Base-by-base conservation (phyloP, 2,113 vertebrate genomes). In the Carassius auratus region DNA sequence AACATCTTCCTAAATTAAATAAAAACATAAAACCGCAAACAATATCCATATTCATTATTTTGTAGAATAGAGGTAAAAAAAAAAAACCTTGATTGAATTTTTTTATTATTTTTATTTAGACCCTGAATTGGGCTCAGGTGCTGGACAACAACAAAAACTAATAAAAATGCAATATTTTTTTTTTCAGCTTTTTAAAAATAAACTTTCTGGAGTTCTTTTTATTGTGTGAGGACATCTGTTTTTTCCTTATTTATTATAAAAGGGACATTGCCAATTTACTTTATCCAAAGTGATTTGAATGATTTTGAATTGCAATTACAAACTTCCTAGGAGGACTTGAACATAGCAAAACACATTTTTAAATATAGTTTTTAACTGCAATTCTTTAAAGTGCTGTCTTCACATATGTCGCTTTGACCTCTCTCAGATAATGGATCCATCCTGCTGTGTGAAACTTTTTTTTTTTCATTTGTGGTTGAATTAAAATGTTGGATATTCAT, bases 401-500 rank as follows among this genome's bases (percentile, higher is more conserved):
- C 19, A 12, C 52, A 30, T 17, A 55, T 83, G 66, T 55, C 23
- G 15, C 8, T 55, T 73, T 83, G 81, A 83, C 66, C 68, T 83
- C 26, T 33, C 76, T 59, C 50, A 23, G 19, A 33, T 48, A 81
- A 83, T 9, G 30, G 50, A 57, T 59, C 17, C 30, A 23, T 42
- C 17, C 30, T 59, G 30, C 57, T 13, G 10, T 59, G 55, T 79
- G 52, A 61, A 79, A 61, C 3, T 33, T 42, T 55, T 59, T 42
- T 55, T 59, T 61, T 57, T 42, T 9, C 2, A 4, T 69, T 69
- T 38, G 26, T 52, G 48, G 66, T 5, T 83, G 64, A 83, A 83
- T 71, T 73, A 57, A 73, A 83, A 57, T 57, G 48, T 17, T 73
- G 68, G 81, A 83, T 83, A n/a, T 59, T 55, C 26, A 36, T 57